A percentile compares a stretch with the other conserved stretches of the same genome.
phyloP scores from a whole-genome alignment of 2,888 invertebrate genomes.

The Argynnis bischoffii region DNA sequence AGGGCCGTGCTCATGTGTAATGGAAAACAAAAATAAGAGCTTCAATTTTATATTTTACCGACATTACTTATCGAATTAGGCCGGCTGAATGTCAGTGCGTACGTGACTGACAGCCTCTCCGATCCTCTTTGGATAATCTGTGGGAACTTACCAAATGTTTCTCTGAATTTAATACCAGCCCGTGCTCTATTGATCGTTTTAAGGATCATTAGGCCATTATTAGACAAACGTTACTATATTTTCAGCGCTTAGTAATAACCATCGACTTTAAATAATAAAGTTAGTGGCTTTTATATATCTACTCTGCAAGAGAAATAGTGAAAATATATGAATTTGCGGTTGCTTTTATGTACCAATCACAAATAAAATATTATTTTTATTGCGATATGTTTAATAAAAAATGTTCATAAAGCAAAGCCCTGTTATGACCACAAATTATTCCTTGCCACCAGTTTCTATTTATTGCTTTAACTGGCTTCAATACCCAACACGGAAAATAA shows the following conservation, averaged over 20 bases:
- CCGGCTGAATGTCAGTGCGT: conserved; percentile 28
- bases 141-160: conserved; percentile 18
- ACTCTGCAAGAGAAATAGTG: background rate
- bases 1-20: conserved; percentile 24
- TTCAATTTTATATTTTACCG: conserved; percentile 33
- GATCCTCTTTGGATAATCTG: conserved; percentile 29
- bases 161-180: conserved; percentile 5
- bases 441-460: background rate
- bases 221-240: conserved; percentile 1
- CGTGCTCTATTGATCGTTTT: conserved; percentile 7
- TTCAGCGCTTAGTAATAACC: background rate
- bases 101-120: conserved; percentile 30
- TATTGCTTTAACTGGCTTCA: background rate
- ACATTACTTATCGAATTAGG: conserved; percentile 35
- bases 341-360: too few relatives aligned
- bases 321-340: background rate
- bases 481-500: background rate
- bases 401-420: too few relatives aligned
- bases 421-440: too few relatives aligned
- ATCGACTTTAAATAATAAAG: background rate
- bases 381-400: too few relatives aligned
- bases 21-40: conserved; percentile 37
- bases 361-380: too few relatives aligned
- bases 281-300: background rate
- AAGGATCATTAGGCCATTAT: conserved; percentile 9